phyloP scores from a whole-genome alignment of 2,113 vertebrate species.

The Bos taurus region ARS-UCD2.0 NC_037328.1:122952501-122953000 shows the following conservation, averaged over 20 bases:
- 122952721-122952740: neutral
- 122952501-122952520: neutral
- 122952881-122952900: neutral
- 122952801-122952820: neutral
- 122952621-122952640: neutral
- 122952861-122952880: neutral
- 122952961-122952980: neutral
- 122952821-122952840: neutral
- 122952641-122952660: neutral
- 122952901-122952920: neutral
- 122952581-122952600: neutral
- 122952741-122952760: neutral
- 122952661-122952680: neutral
- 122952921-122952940: neutral
- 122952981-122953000: neutral
- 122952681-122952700: neutral
- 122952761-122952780: neutral
- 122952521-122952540: neutral
- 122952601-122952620: neutral
- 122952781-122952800: neutral
- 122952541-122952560: neutral
- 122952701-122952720: neutral
- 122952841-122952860: neutral
- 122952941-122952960: neutral
- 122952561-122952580: neutral